These are phyloP conservation scores for Sciurus niger DNA, from an alignment of 2,113 vertebrate species.

Conservation along the genomic window DNA sequence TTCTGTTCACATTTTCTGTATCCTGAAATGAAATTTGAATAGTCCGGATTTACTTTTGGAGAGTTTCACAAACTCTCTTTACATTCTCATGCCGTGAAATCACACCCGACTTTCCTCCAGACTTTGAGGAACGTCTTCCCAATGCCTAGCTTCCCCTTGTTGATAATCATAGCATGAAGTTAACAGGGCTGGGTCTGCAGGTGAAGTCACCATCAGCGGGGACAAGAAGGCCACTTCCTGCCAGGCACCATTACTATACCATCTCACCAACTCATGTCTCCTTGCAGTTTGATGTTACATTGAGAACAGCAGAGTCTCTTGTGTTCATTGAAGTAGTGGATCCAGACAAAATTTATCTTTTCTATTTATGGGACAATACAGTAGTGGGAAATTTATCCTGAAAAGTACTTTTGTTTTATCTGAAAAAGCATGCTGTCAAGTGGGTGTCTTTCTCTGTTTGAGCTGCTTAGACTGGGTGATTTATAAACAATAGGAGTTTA, in stretches of 20 bases:
- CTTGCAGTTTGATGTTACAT: not conserved
- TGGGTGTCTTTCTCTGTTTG: not conserved
- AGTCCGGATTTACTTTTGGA: not conserved
- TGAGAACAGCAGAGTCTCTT: not conserved
- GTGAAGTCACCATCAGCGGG: accelerated
- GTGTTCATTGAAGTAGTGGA: not conserved
- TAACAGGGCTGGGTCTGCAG: accelerated
- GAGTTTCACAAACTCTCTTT: not conserved
- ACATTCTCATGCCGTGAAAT: not conserved
- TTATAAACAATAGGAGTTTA: not conserved
- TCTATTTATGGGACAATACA: not conserved
- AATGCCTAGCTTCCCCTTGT: not conserved
- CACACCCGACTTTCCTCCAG: not conserved
- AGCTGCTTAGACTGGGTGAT: not conserved
- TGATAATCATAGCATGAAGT: not conserved
- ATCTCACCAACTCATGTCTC: not conserved
- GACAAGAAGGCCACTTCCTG: not conserved
- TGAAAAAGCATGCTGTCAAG: not conserved
- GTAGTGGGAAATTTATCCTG: constrained; percentile 15
- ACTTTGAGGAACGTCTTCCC: not conserved
- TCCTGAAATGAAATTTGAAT: not conserved
- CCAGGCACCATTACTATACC: not conserved
- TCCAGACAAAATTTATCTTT: not conserved
- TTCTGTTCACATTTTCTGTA: not conserved
- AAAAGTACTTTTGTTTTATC: not conserved